A percentile compares a stretch with the other conserved stretches of the same genome.
Evolutionary conservation across 30 jellyfish, hydroid and myxozoan genomes (phyloP).

Genomic region (Chrysaora quinquecirrha): DNA sequence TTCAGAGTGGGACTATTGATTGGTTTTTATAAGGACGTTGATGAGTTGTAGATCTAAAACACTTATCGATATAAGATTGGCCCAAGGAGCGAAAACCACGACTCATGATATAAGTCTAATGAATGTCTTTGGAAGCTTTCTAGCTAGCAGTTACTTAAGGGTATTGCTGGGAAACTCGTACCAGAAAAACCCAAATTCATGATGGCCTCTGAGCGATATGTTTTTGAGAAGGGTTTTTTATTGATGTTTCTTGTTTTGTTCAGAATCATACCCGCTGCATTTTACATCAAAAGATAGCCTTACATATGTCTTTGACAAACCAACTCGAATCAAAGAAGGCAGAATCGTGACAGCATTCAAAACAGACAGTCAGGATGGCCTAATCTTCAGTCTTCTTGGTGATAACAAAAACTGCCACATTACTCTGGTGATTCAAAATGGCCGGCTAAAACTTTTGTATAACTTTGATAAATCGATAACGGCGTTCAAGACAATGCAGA

Average conservation of each 20-base stretch:
- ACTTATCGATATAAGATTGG: too few species aligned
- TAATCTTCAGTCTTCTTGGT: slow-evolving; percentile 54
- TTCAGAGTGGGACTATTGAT: too few species aligned
- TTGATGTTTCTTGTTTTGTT: neutral
- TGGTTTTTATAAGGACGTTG: too few species aligned
- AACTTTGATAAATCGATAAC: slow-evolving; percentile 36
- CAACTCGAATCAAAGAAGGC: slow-evolving; percentile 45
- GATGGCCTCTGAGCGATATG: too few species aligned
- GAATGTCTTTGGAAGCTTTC: too few species aligned
- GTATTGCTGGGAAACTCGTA: too few species aligned
- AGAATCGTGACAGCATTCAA: slow-evolving; percentile 51
- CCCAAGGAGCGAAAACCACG: too few species aligned
- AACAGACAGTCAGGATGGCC: slow-evolving; percentile 28
- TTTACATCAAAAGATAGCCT: slow-evolving; percentile 23
- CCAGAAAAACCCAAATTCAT: too few species aligned
- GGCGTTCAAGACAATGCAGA: slow-evolving; percentile 7
- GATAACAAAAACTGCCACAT: slow-evolving; percentile 55
- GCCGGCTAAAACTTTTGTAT: slow-evolving; percentile 28
- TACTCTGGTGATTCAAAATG: slow-evolving; percentile 52
- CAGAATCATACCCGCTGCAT: slow-evolving; percentile 51
- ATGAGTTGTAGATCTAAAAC: too few species aligned
- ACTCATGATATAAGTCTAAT: too few species aligned
- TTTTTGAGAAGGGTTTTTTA: too few species aligned
- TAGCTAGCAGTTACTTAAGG: too few species aligned
- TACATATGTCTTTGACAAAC: slow-evolving; percentile 39